A percentile compares a stretch with the other conserved stretches of the same genome.
These are phyloP conservation scores for Dicranocentrus wangi DNA, from an alignment of 2,888 invertebrate species.

Conservation along the genomic window DNA sequence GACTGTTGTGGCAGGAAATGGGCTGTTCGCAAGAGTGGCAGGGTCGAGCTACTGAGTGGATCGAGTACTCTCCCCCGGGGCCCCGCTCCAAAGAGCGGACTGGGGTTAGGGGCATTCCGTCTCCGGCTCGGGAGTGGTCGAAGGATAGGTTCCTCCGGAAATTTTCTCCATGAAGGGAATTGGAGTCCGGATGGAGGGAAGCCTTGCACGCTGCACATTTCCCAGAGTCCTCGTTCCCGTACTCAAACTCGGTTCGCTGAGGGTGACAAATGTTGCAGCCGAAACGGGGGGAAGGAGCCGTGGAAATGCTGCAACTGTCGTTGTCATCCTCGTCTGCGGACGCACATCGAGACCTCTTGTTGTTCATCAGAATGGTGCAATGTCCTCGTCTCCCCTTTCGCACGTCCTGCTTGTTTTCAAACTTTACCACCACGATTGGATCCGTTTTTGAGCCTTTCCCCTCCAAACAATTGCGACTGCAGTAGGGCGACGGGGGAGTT, in stretches of 20 bases:
- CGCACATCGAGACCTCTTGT: slow-evolving; percentile 7
- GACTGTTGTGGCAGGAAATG: background rate
- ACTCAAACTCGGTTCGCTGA: background rate
- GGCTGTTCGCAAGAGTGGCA: too few species aligned
- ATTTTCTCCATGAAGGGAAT: background rate
- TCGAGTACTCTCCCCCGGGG: too few species aligned
- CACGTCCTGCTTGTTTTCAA: too few species aligned
- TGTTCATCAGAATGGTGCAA: slow-evolving; percentile 69
- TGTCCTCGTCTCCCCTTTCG: slow-evolving; percentile 56
- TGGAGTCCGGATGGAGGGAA: background rate
- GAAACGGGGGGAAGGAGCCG: background rate
- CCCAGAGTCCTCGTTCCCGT: background rate
- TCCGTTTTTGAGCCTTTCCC: slow-evolving; percentile 60
- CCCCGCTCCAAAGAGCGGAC: too few species aligned
- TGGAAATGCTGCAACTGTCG: slow-evolving; percentile 20
- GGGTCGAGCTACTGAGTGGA: too few species aligned
- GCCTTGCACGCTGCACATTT: background rate
- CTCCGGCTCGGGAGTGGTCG: too few species aligned
- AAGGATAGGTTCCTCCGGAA: too few species aligned
- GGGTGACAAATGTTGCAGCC: slow-evolving; percentile 28
- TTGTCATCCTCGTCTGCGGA: background rate
- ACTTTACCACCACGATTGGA: slow-evolving; percentile 70
- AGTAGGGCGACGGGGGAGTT: slow-evolving; percentile 60
- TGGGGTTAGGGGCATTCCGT: too few species aligned
- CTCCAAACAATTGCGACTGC: slow-evolving; percentile 51